Percentiles rank a stretch among this genome's conserved stretches.
Conservation (phyloP, 2,797 vertebrate genomes). For the Enteromius radiatus region DNA sequence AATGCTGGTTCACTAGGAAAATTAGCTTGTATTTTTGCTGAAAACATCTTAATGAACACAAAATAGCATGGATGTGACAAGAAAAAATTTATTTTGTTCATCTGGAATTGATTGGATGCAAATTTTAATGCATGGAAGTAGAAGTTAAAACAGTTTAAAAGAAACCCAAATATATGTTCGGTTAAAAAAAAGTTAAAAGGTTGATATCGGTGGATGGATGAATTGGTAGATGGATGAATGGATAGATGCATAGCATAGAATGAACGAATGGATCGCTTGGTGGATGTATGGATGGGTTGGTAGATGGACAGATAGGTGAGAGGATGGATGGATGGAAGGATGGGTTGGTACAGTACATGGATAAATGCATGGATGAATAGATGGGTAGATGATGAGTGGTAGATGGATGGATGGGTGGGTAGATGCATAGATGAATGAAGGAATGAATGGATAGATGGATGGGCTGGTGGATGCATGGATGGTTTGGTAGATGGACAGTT, state of each 20-base stretch:
- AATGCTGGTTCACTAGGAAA: conserved; percentile 6
- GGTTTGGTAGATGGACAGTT: background rate
- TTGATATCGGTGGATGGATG: background rate
- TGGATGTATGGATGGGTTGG: no score
- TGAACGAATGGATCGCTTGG: fast-evolving
- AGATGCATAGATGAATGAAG: no score
- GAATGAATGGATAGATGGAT: background rate
- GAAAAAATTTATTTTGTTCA: background rate
- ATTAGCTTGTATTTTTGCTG: background rate
- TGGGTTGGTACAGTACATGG: no score
- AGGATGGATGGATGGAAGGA: background rate
- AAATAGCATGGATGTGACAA: background rate
- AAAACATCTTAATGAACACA: background rate
- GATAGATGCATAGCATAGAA: fast-evolving
- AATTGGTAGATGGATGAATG: background rate
- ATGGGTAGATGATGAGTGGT: background rate
- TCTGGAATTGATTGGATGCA: background rate
- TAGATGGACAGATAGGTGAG: background rate
- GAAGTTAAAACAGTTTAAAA: background rate
- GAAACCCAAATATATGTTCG: background rate
- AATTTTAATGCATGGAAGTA: background rate
- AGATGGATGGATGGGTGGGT: background rate
- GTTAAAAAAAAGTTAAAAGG: background rate
- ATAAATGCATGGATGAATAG: background rate
- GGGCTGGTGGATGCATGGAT: background rate